Conservation (phyloP, 2,113 vertebrate species). For the Probosciger aterrimus region DNA sequence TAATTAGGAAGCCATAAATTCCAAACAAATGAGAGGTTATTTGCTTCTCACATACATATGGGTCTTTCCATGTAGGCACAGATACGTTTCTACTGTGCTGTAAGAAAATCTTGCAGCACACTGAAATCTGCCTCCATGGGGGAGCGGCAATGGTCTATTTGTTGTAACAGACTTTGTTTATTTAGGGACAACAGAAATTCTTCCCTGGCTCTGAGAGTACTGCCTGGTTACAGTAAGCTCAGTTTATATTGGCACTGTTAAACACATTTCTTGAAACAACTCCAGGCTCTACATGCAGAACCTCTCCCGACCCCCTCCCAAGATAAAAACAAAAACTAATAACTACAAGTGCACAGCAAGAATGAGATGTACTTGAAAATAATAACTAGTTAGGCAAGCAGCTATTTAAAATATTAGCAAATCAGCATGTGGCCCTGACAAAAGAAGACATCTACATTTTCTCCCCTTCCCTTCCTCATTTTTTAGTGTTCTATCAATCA, state of each 20-base stretch:
- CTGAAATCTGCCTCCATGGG: neutral
- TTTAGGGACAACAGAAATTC: constrained; percentile 8
- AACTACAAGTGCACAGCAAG: neutral
- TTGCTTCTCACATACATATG: neutral
- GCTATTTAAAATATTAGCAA: neutral
- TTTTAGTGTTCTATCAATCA: neutral
- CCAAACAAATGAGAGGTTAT: neutral
- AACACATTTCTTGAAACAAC: neutral
- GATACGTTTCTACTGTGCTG: neutral
- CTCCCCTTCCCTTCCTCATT: neutral
- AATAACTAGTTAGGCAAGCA: neutral
- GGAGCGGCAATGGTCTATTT: neutral
- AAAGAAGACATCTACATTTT: neutral
- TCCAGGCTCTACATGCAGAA: neutral
- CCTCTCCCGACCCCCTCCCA: neutral
- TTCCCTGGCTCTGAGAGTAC: neutral
- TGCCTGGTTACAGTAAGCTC: neutral
- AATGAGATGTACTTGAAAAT: neutral
- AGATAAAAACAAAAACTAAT: neutral
- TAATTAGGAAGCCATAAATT: neutral
- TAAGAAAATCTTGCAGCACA: neutral
- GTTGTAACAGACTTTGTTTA: neutral
- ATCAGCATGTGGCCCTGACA: neutral
- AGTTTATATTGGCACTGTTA: neutral
- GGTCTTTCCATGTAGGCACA: rapidly evolving